Evolutionary conservation across 2,888 invertebrate species (phyloP).

Genomic region (Callyntrura guangdongensis): DNA sequence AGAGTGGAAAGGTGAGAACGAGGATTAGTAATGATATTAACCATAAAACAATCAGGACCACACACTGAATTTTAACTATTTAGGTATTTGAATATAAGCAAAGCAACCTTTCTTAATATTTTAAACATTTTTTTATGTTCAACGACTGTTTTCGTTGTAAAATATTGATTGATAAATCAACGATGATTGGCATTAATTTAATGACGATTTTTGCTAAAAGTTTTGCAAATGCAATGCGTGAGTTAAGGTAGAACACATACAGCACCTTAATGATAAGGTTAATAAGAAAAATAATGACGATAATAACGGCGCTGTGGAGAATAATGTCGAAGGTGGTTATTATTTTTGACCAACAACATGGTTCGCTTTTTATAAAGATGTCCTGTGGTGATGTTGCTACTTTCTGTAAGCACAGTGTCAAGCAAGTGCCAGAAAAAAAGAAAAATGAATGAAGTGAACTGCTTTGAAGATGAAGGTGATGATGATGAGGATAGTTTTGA

Average conservation of each 20-base stretch:
- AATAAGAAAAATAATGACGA: background rate
- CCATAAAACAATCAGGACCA: background rate
- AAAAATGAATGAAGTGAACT: slow-evolving; percentile 6
- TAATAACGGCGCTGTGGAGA: background rate
- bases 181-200: background rate
- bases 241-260: background rate
- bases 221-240: background rate
- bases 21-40: background rate
- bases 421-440: background rate
- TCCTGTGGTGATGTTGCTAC: slow-evolving; percentile 31
- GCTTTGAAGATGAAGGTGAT: slow-evolving; percentile 26
- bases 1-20: slow-evolving; percentile 47
- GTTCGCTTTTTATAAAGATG: slow-evolving; percentile 31
- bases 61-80: no score
- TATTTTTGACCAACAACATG: slow-evolving; percentile 21
- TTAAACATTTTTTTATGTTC: no score
- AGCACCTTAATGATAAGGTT: background rate
- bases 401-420: background rate
- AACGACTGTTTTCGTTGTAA: no score
- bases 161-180: no score
- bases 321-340: background rate
- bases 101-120: no score
- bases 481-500: slow-evolving; percentile 4
- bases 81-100: no score
- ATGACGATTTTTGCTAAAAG: background rate